phyloP scores from a whole-genome alignment of 2,113 vertebrate genomes.

The Leucoraja erinaceus region DNA sequence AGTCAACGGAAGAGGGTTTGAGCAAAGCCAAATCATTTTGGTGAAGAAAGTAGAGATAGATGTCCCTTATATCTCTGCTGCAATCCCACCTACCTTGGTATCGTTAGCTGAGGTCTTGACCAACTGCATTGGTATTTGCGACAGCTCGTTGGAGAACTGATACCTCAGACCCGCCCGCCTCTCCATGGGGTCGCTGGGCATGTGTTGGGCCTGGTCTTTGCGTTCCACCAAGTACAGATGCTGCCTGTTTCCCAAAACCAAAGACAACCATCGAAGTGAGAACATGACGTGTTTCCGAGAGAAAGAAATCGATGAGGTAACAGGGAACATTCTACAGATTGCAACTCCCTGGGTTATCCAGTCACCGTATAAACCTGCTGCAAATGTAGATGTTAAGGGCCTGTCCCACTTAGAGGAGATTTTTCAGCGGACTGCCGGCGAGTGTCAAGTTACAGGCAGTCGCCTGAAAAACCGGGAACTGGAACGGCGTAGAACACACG shows the following conservation, averaged over 20 bases:
- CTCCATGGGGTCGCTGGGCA: slow-evolving; percentile 46
- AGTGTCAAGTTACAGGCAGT: too few species aligned
- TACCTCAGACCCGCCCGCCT: slow-evolving; percentile 48
- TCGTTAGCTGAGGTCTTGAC: slow-evolving; percentile 41
- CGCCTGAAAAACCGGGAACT: too few species aligned
- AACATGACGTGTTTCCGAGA: neutral
- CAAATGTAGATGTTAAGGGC: neutral
- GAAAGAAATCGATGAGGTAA: neutral
- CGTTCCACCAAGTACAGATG: slow-evolving; percentile 46
- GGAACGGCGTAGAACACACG: too few species aligned
- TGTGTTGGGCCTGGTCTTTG: slow-evolving; percentile 40
- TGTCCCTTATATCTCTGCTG: too few species aligned
- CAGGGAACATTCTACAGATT: too few species aligned
- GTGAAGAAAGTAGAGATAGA: too few species aligned
- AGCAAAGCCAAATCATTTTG: too few species aligned
- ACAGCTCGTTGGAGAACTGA: slow-evolving; percentile 50
- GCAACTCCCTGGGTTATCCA: too few species aligned
- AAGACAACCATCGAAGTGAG: neutral
- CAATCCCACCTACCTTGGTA: neutral
- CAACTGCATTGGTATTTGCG: slow-evolving; percentile 51
- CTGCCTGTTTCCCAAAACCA: slow-evolving; percentile 47
- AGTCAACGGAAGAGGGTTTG: too few species aligned
- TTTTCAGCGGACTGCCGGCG: too few species aligned
- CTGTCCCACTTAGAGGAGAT: too few species aligned
- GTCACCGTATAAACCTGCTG: too few species aligned